These are phyloP conservation scores for Penaeus japonicus DNA, from an alignment of 1,140 invertebrate genomes.

Conservation along the genomic window DNA sequence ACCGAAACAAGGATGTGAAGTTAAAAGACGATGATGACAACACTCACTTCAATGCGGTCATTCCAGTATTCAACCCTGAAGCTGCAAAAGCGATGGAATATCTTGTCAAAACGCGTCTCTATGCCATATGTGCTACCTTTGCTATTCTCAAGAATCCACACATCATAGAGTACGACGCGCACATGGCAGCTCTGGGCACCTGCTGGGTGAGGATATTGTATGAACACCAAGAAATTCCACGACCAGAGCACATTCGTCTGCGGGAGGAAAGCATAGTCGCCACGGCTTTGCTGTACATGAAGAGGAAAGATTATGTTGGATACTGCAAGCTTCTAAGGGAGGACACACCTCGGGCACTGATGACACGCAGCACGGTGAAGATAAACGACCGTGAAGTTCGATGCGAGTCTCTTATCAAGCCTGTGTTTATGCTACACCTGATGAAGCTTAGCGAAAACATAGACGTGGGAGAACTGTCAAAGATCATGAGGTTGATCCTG, in stretches of 20 bases:
- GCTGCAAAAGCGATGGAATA: constrained; percentile 9
- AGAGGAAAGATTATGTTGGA: background rate
- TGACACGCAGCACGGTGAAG: constrained; percentile 38
- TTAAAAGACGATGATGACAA: constrained; percentile 20
- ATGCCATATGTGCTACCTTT: constrained; percentile 45
- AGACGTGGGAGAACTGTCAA: background rate
- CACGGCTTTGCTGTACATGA: constrained; percentile 36
- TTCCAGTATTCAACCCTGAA: constrained; percentile 37
- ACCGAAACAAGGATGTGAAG: constrained; percentile 24
- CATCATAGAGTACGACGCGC: constrained; percentile 44
- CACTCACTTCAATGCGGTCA: constrained; percentile 47
- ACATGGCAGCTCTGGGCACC: constrained; percentile 41
- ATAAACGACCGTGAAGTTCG: constrained; percentile 13
- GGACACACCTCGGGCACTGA: constrained; percentile 32
- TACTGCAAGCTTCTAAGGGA: constrained; percentile 14
- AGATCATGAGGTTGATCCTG: constrained; percentile 25
- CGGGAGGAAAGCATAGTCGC: constrained; percentile 16
- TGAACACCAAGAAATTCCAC: constrained; percentile 3
- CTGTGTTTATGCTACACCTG: constrained; percentile 29
- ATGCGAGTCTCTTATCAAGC: constrained; percentile 50
- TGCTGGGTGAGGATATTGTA: constrained; percentile 29
- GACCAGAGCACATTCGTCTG: constrained; percentile 23
- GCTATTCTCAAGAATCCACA: constrained; percentile 53
- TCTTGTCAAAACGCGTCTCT: constrained; percentile 26
- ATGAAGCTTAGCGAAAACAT: background rate